Evolutionary conservation across 2,113 vertebrate genomes (phyloP), one percentile per base, ranked within the genome.

Genomic region (Osmerus mordax): DNA sequence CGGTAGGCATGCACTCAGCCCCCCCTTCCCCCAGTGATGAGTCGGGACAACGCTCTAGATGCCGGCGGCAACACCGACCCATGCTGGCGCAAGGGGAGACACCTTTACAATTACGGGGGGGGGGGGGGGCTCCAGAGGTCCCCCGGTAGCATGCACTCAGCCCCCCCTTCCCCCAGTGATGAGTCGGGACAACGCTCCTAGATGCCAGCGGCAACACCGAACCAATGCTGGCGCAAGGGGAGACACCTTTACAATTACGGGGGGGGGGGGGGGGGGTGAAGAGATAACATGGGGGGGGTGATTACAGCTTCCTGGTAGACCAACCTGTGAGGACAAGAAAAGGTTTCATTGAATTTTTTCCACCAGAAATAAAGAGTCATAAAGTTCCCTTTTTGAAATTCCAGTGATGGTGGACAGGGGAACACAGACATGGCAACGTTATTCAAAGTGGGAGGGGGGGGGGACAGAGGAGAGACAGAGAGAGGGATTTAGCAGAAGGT

Each of bases 381-480:
- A 41, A 41, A 7, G 8, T 41, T 1, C 7, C 36, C 0, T 41
- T 41, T 41, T 41, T 41, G 21, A 23, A 23, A 41, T 41, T 41
- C 36, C 36, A 41, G 6, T 9, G 36, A 8, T 41, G 7, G 36
- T 41, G 36, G 7, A 41, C 36, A 41, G 63, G 41, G 7, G 53
- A 36, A 21, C 16, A 66, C 29, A 62, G 23, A 23, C 13, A 25
- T 13, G 23, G 23, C 13, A 28, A 2, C 23, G 12, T 23, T 21
- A 61, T 21, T 19, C 12, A 61, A 23, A 63, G 69, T 61, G 56
- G 80, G 73, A 70, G 25, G 60, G 56, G 71, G 71, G 71, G 71
- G 69, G 74, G 70, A 64, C 59, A 69, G 3, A n/a, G 70, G 13
- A 25, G 60, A 16, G 23, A 14, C 36, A 52, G 29, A 67, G n/a